Evolutionary conservation across 2,888 invertebrate species (phyloP).

Genomic region (Augiades crinisus): DNA sequence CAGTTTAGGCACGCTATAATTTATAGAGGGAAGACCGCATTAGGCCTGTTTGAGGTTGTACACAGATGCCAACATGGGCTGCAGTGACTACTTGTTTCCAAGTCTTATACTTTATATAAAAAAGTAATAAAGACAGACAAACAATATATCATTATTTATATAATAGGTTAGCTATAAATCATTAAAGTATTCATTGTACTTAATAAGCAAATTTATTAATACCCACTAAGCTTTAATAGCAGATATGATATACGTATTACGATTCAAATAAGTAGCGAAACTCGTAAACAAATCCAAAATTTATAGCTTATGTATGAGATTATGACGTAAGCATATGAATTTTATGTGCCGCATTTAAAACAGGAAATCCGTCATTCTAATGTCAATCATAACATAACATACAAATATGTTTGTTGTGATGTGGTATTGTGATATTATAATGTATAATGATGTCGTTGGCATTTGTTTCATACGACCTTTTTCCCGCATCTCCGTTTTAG

Average conservation of each 20-base stretch:
- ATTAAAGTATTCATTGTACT: not conserved
- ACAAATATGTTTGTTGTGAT: not conserved
- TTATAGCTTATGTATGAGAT: conserved; percentile 30
- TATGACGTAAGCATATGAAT: conserved; percentile 7
- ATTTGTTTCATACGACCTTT: too few relatives aligned
- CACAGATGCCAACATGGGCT: too few relatives aligned
- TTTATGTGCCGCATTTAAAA: conserved; percentile 19
- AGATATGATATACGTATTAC: conserved; percentile 4
- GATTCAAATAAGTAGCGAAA: conserved; percentile 5
- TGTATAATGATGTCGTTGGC: too few relatives aligned
- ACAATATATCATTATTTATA: too few relatives aligned
- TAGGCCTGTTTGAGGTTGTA: too few relatives aligned
- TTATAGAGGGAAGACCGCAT: too few relatives aligned
- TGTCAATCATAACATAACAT: conserved; percentile 5
- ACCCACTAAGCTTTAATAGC: not conserved
- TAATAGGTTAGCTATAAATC: too few relatives aligned
- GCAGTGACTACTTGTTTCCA: too few relatives aligned
- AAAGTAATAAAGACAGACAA: too few relatives aligned
- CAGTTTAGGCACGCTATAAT: too few relatives aligned
- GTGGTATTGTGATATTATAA: not conserved
- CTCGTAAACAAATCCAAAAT: conserved; percentile 30
- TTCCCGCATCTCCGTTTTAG: too few relatives aligned
- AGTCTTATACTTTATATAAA: too few relatives aligned
- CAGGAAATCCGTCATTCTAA: conserved; percentile 27
- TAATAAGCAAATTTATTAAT: not conserved